Base-by-base conservation (phyloP, 2,113 vertebrate genomes). In the Chrysemys picta region DNA sequence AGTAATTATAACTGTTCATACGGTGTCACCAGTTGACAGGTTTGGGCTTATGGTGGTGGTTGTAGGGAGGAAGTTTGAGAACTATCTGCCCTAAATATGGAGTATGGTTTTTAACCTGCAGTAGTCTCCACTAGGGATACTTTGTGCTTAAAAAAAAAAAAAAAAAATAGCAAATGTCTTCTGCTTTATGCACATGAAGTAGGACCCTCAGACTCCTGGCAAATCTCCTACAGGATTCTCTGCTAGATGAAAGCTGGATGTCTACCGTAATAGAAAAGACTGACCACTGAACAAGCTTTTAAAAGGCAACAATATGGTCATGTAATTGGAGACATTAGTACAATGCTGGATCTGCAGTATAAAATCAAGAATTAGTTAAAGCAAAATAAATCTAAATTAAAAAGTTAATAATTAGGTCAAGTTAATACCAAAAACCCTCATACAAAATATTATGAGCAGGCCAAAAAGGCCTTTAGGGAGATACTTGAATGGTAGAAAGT, bases 351-450 rank as follows among this genome's bases (percentile, higher is more conserved):
- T 17, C 50, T 75, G 52, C 49, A 82, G n/a, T 14, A 82, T 10
- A 27, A 97, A 95, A 91, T 19, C 38, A 57, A 79, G 57, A 96
- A 92, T 59, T 57, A 88, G 53, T 90, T 95, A 94, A 95, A 86
- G 79, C 87, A 95, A 92, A 94, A 59, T 1, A 1, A 65, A 93
- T 75, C 89, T 94, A 96, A 97, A 97, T 94, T 90, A 95, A 92
- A 90, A 88, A 88, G 69, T 22, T 10, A 69, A 75, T 93, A 97
- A 97, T 95, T 97, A 92, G 96, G 96, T 94, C 96, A 96, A 95
- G 85, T 79, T 96, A 95, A 96, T 90, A 96, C n/a, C 52, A 89
- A 96, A 97, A 95, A 84, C n/a, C 25, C 52, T 90, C 93, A 87
- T 49, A 81, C 83, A 95, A 96, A 96, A 95, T 0, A 9, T 42